Percentiles rank a stretch among this genome's conserved stretches.
Evolutionary conservation across 2,888 invertebrate genomes (phyloP).

Genomic region (Agriopis leucophaearia): DNA sequence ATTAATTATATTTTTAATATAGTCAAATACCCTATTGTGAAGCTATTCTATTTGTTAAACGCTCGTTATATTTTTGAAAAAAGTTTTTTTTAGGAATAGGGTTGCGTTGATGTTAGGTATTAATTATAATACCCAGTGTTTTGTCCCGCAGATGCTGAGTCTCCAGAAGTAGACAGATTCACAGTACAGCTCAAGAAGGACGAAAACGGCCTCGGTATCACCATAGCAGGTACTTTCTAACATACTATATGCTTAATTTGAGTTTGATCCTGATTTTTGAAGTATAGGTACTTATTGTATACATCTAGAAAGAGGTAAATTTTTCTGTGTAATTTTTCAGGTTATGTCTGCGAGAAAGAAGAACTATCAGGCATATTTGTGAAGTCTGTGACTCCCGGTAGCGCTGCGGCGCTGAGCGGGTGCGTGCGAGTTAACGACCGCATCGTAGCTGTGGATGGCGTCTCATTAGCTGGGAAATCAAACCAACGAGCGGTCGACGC

Average conservation of each 20-base stretch:
- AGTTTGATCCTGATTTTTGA: neutral
- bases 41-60: too few relatives aligned
- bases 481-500: slow-evolving; percentile 99
- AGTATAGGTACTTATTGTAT: too few relatives aligned
- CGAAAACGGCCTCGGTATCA: slow-evolving; percentile 96
- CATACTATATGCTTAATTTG: too few relatives aligned
- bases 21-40: too few relatives aligned
- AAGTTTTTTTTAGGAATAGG: too few relatives aligned
- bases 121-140: too few relatives aligned
- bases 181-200: slow-evolving; percentile 98
- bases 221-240: slow-evolving; percentile 90
- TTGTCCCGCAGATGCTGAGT: slow-evolving; percentile 84
- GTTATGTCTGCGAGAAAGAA: slow-evolving; percentile 99
- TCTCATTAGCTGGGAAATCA: slow-evolving; percentile 96
- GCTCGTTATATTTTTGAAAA: too few relatives aligned
- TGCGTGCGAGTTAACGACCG: slow-evolving; percentile 98
- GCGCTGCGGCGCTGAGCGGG: slow-evolving; percentile 97
- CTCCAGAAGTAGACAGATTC: slow-evolving; percentile 97
- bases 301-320: too few relatives aligned
- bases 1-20: too few relatives aligned
- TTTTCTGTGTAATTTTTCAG: slow-evolving; percentile 59
- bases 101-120: too few relatives aligned
- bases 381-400: slow-evolving; percentile 98
- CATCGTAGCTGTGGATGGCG: slow-evolving; percentile 99
- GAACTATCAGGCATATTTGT: slow-evolving; percentile 99